A percentile compares a stretch with the other conserved stretches of the same genome.
These are phyloP conservation scores for Pseudachorutes palmiensis DNA, from an alignment of 1,140 invertebrate genomes.

Conservation along the genomic window DNA sequence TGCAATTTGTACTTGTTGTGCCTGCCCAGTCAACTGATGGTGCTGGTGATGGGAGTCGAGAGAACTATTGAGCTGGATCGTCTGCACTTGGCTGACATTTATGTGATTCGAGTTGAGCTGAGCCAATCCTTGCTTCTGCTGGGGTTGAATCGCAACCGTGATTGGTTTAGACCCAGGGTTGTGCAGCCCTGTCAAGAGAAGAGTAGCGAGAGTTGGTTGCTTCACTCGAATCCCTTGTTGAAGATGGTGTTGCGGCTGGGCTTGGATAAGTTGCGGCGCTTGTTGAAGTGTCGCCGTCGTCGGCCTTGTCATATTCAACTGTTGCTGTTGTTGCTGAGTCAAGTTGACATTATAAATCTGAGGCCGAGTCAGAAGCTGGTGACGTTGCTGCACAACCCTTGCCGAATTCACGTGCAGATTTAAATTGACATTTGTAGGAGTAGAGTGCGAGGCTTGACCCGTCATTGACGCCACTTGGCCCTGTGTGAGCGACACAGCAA, in stretches of 20 bases:
- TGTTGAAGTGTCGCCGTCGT: constrained; percentile 18
- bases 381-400: constrained; percentile 20
- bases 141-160: constrained; percentile 36
- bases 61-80: constrained; percentile 3
- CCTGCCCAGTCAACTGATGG: too few species aligned
- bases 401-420: constrained; percentile 34
- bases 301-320: constrained; percentile 11
- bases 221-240: constrained; percentile 22
- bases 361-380: constrained; percentile 33
- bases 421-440: constrained; percentile 34
- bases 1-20: background rate
- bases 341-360: constrained; percentile 34
- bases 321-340: constrained; percentile 16
- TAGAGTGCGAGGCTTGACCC: constrained; percentile 1
- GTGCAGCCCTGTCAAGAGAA: constrained; percentile 22
- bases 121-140: constrained; percentile 13
- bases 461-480: too few species aligned
- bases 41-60: background rate
- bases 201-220: constrained; percentile 32
- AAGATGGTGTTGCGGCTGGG: constrained; percentile 15
- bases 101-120: background rate
- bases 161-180: constrained; percentile 27
- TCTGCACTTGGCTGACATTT: constrained; percentile 16
- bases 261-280: constrained; percentile 2
- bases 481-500: too few species aligned